phyloP scores from a whole-genome alignment of 2,888 invertebrate genomes.

The Xestia c-nigrum region DNA sequence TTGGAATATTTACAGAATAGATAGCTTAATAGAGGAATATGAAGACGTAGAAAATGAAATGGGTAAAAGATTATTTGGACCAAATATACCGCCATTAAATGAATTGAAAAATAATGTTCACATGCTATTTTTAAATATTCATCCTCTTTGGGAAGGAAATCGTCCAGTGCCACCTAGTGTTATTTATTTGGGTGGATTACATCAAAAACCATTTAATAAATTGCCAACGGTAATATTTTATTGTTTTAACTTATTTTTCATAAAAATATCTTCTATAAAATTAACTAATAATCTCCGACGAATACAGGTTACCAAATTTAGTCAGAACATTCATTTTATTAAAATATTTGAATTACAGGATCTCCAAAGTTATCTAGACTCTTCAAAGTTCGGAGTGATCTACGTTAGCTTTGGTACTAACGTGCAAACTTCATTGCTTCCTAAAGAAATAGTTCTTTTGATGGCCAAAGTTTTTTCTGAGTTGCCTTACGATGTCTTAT shows the following conservation, averaged over 20 bases:
- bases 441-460: slow-evolving; percentile 71
- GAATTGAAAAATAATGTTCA: slow-evolving; percentile 72
- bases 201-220: slow-evolving; percentile 23
- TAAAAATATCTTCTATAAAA: no score
- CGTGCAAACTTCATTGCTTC: slow-evolving; percentile 73
- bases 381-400: slow-evolving; percentile 81
- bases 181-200: slow-evolving; percentile 79
- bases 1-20: slow-evolving; percentile 42
- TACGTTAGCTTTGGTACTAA: slow-evolving; percentile 86
- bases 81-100: slow-evolving; percentile 60
- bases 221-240: slow-evolving; percentile 31
- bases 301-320: no score
- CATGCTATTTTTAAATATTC: slow-evolving; percentile 80
- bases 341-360: slow-evolving; percentile 66
- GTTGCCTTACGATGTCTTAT: slow-evolving; percentile 81
- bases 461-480: slow-evolving; percentile 77
- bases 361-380: slow-evolving; percentile 78
- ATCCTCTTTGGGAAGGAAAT: slow-evolving; percentile 77
- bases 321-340: no score
- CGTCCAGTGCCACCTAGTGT: slow-evolving; percentile 81
- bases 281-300: no score
- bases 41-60: slow-evolving; percentile 59
- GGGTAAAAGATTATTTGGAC: slow-evolving; percentile 66
- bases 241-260: neutral
- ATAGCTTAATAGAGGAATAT: slow-evolving; percentile 25